Conservation (phyloP, 2,797 vertebrate genomes). For the Astyanax mexicanus region DNA sequence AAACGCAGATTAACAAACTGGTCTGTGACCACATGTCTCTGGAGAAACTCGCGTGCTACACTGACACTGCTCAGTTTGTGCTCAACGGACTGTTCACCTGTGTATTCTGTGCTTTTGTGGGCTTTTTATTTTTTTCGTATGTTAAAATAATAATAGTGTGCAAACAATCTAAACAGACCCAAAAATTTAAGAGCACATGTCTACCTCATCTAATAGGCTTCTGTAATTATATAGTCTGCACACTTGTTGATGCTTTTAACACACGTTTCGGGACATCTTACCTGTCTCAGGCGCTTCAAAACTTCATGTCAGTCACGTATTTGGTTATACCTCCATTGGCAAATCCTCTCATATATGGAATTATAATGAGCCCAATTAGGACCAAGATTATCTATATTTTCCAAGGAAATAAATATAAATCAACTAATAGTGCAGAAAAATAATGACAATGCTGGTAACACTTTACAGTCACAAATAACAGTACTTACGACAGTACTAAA, state of each 20-base stretch:
- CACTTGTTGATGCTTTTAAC: constrained; percentile 25
- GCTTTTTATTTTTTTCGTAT: constrained; percentile 42
- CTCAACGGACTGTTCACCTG: constrained; percentile 12
- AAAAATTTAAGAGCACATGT: constrained; percentile 38
- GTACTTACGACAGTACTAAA: too few species aligned
- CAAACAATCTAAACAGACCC: constrained; percentile 24
- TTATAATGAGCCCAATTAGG: constrained; percentile 33
- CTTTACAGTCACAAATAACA: too few species aligned
- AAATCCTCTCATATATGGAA: constrained; percentile 49
- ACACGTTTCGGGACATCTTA: constrained; percentile 13
- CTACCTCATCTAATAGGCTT: constrained; percentile 40
- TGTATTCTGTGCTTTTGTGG: constrained; percentile 4
- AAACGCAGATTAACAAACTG: constrained; percentile 37
- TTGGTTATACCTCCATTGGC: constrained; percentile 41
- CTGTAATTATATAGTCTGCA: constrained; percentile 23
- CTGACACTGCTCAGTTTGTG: constrained; percentile 32
- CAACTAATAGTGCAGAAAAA: not conserved
- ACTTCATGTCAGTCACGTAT: constrained; percentile 34
- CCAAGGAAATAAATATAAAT: not conserved
- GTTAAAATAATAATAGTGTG: constrained; percentile 33
- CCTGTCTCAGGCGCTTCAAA: constrained; percentile 17
- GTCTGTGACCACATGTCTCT: constrained; percentile 41
- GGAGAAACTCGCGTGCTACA: constrained; percentile 17
- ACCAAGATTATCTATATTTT: not conserved
- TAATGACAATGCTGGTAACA: too few species aligned